Conservation (phyloP, 2,888 invertebrate genomes). For the Lithophane socia region DNA sequence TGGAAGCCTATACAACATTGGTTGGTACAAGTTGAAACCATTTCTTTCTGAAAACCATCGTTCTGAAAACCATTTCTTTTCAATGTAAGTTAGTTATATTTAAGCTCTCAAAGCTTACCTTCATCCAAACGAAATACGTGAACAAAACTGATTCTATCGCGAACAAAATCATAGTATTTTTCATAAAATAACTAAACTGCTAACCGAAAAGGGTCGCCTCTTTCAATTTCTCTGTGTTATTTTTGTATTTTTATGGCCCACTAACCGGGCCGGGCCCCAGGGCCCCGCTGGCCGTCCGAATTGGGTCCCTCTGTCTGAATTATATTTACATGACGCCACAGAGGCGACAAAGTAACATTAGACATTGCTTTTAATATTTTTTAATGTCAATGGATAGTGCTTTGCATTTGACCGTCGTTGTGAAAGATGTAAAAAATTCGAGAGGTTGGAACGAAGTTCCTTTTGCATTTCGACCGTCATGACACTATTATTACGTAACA, state of each 20-base stretch:
- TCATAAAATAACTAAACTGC: slow-evolving; percentile 32
- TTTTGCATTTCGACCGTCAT: no score
- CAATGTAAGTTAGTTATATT: neutral
- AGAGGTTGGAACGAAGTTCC: no score
- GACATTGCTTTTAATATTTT: slow-evolving; percentile 19
- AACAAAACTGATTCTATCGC: slow-evolving; percentile 12
- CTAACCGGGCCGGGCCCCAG: slow-evolving; percentile 10
- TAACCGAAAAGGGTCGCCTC: slow-evolving; percentile 50
- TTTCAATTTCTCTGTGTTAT: slow-evolving; percentile 62
- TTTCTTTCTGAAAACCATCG: no score
- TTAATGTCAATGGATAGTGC: neutral
- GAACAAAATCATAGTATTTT: slow-evolving; percentile 25
- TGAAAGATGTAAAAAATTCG: neutral
- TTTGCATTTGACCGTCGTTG: slow-evolving; percentile 13
- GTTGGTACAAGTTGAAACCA: neutral
- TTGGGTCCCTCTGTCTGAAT: slow-evolving; percentile 24
- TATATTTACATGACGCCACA: slow-evolving; percentile 51
- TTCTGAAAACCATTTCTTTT: neutral
- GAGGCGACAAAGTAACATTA: neutral
- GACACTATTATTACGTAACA: no score
- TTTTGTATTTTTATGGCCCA: slow-evolving; percentile 57
- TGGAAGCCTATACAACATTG: no score
- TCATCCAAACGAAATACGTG: slow-evolving; percentile 1
- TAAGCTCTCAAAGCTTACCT: neutral
- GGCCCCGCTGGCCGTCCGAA: neutral